Evolutionary conservation across 2,888 invertebrate species (phyloP), one percentile per base, ranked within the genome.

Genomic region (Tuta absoluta): DNA sequence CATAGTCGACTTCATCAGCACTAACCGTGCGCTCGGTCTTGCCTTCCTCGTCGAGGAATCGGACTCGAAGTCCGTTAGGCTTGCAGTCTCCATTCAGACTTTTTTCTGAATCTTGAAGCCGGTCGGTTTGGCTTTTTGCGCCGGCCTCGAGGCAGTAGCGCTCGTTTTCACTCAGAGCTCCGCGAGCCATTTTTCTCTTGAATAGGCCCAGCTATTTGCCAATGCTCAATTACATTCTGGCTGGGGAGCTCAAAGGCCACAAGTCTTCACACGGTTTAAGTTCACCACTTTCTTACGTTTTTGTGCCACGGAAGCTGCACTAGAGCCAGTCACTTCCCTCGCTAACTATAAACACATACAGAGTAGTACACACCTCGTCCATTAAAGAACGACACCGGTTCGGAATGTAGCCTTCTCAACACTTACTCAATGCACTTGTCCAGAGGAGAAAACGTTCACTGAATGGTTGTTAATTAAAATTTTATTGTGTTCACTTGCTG

Each of bases 301-400:
- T 38, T 62, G 33, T 53, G 53, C 38, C 61, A 38, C 62, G 68
- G 74, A 75, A 77, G 72, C 70, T 70, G 71, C 70, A 71, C 73
- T 64, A 66, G 75, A 81, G 78, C 81, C 81, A 80, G 82, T 82
- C 82, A 82, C 82, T 74, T 76, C 76, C 82, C 74, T 76, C 75
- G 78, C 77, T 81, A 81, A 82, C 78, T 79, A 79, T 80, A 81
- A 83, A 85, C 84, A 84, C 84, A 83, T 84, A 87, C 86, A 81
- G 81, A 84, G 81, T 80, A 82, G 86, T 85, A 86, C 84, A 86
- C 89, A 87, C 87, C 83, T 82, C 84, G 88, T 85, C 86, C 88
- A 86, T 85, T 88, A 86, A 86, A 84, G 85, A 89, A 86, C 89
- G 87, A 86, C 90, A 91, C 89, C 85, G 89, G 89, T 86, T 88